Percentiles rank a stretch among this genome's conserved stretches.
Conservation (phyloP, 2,888 invertebrate species). For the Arctia plantaginis region DNA sequence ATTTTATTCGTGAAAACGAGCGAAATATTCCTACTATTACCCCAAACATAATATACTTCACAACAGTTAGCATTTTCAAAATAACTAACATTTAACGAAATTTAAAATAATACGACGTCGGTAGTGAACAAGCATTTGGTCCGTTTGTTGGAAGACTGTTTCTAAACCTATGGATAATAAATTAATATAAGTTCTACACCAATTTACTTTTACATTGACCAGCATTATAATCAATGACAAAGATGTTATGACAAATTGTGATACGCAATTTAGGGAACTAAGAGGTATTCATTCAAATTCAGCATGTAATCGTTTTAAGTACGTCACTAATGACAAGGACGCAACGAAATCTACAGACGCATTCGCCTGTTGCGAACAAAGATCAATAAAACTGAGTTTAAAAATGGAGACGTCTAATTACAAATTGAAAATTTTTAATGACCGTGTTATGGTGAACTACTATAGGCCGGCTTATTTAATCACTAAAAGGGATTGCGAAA, state of each 20-base stretch:
- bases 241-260: conserved; percentile 25
- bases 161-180: neutral
- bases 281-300: conserved; percentile 44
- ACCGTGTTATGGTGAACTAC: neutral
- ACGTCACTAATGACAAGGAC: conserved; percentile 67
- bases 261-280: conserved; percentile 42
- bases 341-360: conserved; percentile 58
- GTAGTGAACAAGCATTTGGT: no score
- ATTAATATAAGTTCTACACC: neutral
- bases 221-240: conserved; percentile 11
- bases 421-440: neutral
- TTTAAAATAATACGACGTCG: neutral
- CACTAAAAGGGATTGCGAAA: neutral
- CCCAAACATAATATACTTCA: neutral
- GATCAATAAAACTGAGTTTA: conserved; percentile 31
- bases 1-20: no score
- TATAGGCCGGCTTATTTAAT: neutral
- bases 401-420: conserved; percentile 29
- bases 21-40: neutral
- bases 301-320: conserved; percentile 59
- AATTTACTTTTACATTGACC: neutral
- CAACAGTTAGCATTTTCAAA: neutral
- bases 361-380: conserved; percentile 49
- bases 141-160: no score
- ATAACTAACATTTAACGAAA: neutral